Percentiles rank a stretch among this genome's conserved stretches.
Evolutionary conservation across 2,888 invertebrate species (phyloP).

Genomic region (Morinoia aosen): DNA sequence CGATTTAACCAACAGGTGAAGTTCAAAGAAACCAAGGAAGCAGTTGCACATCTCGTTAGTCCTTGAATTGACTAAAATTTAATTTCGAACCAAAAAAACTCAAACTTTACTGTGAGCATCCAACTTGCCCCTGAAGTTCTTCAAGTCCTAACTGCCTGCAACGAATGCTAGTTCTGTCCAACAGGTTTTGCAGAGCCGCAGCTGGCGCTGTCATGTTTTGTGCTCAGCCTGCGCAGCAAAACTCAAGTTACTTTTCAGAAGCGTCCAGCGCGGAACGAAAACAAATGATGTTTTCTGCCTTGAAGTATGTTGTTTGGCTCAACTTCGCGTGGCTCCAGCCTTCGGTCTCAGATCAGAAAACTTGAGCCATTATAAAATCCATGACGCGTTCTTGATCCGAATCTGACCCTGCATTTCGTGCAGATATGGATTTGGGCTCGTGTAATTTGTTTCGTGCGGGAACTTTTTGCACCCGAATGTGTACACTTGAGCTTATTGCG

Average conservation of each 20-base stretch:
- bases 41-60: neutral
- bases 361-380: neutral
- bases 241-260: neutral
- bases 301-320: neutral
- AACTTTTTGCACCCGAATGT: too few species aligned
- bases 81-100: neutral
- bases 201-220: neutral
- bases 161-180: neutral
- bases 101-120: neutral
- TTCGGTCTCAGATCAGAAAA: neutral
- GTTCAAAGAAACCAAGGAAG: neutral
- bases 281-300: constrained; percentile 5
- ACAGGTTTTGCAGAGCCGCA: neutral
- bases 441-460: neutral
- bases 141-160: neutral
- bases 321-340: neutral
- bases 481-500: too few species aligned
- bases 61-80: neutral
- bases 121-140: neutral
- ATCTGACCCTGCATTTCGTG: neutral
- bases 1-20: neutral
- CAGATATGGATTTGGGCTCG: neutral
- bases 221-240: neutral
- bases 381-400: neutral
- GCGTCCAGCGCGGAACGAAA: neutral